A percentile compares a stretch with the other conserved stretches of the same genome.
Conservation (phyloP, 1,140 invertebrate genomes). For the Alviniconcha marisindica region DNA sequence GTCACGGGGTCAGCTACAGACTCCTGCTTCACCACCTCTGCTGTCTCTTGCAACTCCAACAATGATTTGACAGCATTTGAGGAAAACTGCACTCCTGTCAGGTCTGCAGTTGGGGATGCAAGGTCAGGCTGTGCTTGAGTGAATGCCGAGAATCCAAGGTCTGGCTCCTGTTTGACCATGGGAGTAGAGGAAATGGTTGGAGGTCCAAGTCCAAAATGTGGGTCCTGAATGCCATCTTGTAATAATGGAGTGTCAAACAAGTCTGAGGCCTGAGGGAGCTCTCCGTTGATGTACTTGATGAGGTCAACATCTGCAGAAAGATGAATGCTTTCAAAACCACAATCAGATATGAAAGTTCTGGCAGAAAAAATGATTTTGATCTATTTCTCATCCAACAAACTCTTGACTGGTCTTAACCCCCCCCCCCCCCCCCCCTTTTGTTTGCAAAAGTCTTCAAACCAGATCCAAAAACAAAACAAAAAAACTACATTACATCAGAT, state of each 20-base stretch:
- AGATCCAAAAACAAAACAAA: no score
- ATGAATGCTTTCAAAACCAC: not conserved
- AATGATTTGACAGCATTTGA: slow-evolving; percentile 39
- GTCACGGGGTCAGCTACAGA: not conserved
- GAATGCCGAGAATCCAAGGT: slow-evolving; percentile 40
- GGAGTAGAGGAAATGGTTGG: slow-evolving; percentile 32
- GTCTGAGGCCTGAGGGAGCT: slow-evolving; percentile 47
- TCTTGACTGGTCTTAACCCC: no score
- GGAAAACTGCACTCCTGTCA: slow-evolving; percentile 18
- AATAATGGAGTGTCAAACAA: slow-evolving; percentile 39
- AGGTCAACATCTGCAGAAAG: slow-evolving; percentile 53
- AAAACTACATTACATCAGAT: no score
- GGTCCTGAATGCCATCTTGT: not conserved
- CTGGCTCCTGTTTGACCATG: slow-evolving; percentile 59
- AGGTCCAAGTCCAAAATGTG: slow-evolving; percentile 23
- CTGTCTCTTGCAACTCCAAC: slow-evolving; percentile 7
- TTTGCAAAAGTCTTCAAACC: no score
- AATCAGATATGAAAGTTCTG: no score
- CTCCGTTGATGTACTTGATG: slow-evolving; percentile 66
- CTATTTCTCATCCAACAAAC: no score
- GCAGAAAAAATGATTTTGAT: slow-evolving; percentile 20
- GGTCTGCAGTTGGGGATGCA: slow-evolving; percentile 41
- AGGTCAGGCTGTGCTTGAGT: slow-evolving; percentile 25
- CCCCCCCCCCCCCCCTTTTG: no score
- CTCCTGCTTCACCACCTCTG: slow-evolving; percentile 16